phyloP scores from a whole-genome alignment of 2,888 invertebrate genomes.

The Halictus ligatus region DNA sequence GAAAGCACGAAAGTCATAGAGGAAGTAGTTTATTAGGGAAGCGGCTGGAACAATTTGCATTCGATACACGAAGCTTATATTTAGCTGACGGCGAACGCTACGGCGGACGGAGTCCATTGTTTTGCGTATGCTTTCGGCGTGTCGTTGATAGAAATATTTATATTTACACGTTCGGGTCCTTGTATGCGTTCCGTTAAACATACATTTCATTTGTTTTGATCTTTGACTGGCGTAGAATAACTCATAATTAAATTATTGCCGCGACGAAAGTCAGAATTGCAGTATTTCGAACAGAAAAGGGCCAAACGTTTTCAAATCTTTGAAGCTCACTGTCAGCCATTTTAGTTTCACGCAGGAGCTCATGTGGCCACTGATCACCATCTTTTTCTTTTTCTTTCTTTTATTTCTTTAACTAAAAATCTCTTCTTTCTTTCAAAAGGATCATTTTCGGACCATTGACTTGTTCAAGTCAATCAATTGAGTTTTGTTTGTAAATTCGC shows the following conservation, averaged over 20 bases:
- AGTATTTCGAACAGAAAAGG: no score
- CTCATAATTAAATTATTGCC: no score
- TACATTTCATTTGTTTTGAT: not conserved
- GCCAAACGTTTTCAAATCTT: no score
- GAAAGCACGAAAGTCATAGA: conserved; percentile 53
- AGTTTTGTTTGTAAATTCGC: no score
- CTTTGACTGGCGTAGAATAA: not conserved
- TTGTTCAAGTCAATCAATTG: no score
- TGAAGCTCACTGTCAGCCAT: no score
- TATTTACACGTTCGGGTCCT: not conserved
- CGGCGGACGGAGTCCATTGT: not conserved
- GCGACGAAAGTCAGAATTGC: no score
- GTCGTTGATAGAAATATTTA: not conserved
- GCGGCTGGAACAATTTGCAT: conserved; percentile 13
- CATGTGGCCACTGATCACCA: no score
- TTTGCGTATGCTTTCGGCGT: not conserved
- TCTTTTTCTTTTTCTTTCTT: not conserved
- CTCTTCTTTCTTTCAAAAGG: not conserved
- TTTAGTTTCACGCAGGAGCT: no score
- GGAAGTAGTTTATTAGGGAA: conserved; percentile 56
- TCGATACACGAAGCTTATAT: conserved; percentile 33
- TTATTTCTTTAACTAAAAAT: not conserved
- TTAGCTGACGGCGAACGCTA: not conserved
- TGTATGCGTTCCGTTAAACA: not conserved
- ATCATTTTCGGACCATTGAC: not conserved